A percentile compares a stretch with the other conserved stretches of the same genome.
phyloP scores from a whole-genome alignment of 37 sponge, comb jelly and placozoan genomes.

The Chondrilla cf. caribensis region DNA sequence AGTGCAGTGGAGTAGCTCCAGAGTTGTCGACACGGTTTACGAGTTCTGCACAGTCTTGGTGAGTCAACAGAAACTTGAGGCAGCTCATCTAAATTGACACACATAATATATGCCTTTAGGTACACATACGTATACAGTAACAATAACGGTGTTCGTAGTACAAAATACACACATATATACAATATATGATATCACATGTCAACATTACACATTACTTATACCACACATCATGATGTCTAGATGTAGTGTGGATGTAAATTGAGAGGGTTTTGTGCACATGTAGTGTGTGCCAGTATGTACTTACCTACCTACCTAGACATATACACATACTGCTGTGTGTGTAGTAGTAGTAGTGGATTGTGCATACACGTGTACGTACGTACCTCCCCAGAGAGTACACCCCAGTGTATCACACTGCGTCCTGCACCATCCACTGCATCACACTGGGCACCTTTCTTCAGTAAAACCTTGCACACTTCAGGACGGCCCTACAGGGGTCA shows the following conservation, averaged over 20 bases:
- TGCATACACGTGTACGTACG: too few relatives aligned
- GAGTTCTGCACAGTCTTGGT: background rate
- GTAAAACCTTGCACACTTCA: constrained; percentile 36
- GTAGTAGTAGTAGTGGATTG: too few relatives aligned
- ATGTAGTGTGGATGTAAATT: background rate
- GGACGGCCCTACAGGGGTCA: constrained; percentile 32
- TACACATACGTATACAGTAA: background rate
- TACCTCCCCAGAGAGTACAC: constrained; percentile 57
- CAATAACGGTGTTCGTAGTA: too few relatives aligned
- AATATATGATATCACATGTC: background rate
- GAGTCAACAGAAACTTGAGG: constrained; percentile 39
- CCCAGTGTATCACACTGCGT: constrained; percentile 72
- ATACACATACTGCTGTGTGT: too few relatives aligned
- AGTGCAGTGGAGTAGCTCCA: constrained; percentile 72
- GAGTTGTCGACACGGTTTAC: constrained; percentile 24
- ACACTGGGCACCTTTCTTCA: constrained; percentile 54
- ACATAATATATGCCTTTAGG: background rate
- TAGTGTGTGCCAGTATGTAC: too few relatives aligned
- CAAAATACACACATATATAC: background rate
- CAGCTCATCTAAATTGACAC: constrained; percentile 48
- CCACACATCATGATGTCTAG: background rate
- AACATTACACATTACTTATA: background rate
- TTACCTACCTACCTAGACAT: background rate
- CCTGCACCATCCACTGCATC: constrained; percentile 35
- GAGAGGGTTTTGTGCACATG: too few relatives aligned